Conservation (phyloP, 2,888 invertebrate species). For the Calameuta idolon region DNA sequence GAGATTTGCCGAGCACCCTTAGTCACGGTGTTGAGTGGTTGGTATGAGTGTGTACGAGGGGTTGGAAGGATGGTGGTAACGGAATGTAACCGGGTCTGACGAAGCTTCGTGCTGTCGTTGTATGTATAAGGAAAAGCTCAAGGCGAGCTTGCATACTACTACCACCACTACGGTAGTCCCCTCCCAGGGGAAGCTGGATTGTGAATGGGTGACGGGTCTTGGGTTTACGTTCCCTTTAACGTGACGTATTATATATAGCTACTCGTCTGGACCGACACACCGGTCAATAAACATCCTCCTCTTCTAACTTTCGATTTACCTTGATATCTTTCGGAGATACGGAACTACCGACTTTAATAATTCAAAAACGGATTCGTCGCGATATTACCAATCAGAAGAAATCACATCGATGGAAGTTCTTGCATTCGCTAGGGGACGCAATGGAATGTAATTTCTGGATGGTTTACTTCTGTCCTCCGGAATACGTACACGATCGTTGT, state of each 20-base stretch:
- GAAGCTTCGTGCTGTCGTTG: slow-evolving; percentile 16
- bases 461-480: neutral
- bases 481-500: neutral
- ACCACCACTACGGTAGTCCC: slow-evolving; percentile 25
- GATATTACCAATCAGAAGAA: neutral
- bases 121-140: slow-evolving; percentile 18
- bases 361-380: neutral
- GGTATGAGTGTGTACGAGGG: slow-evolving; percentile 7
- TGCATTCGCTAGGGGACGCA: neutral
- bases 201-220: slow-evolving; percentile 36
- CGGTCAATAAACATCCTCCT: slow-evolving; percentile 19
- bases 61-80: slow-evolving; percentile 1
- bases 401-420: neutral
- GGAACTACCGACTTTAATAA: neutral
- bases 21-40: slow-evolving; percentile 1
- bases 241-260: slow-evolving; percentile 22
- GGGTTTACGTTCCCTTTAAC: slow-evolving; percentile 31
- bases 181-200: slow-evolving; percentile 26
- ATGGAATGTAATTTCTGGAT: neutral
- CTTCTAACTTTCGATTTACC: neutral
- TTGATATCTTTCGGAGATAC: neutral
- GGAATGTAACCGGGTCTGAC: slow-evolving; percentile 2
- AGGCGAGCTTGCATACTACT: slow-evolving; percentile 8
- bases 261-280: slow-evolving; percentile 11
- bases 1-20: slow-evolving; percentile 20